A percentile compares a stretch with the other conserved stretches of the same genome.
These are phyloP conservation scores for Chrysolina oricalcia DNA, from an alignment of 2,888 invertebrate species.

Conservation along the genomic window DNA sequence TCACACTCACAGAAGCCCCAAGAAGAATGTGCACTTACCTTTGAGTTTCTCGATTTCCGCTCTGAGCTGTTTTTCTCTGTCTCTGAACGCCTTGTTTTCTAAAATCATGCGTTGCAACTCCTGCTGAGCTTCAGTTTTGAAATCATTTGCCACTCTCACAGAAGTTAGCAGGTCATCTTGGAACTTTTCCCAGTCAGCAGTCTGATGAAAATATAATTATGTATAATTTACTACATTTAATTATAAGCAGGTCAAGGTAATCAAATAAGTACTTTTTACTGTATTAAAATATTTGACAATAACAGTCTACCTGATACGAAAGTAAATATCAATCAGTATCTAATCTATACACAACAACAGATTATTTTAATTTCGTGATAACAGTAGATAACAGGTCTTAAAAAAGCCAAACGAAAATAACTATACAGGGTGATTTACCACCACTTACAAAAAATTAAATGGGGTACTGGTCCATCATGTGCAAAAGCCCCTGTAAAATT, in stretches of 20 bases:
- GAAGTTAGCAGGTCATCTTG: conserved; percentile 94
- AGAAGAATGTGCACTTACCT: conserved; percentile 72
- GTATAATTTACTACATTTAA: neutral
- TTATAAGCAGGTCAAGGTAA: neutral
- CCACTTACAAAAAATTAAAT: too few relatives aligned
- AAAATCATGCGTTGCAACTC: conserved; percentile 86
- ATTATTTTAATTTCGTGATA: neutral
- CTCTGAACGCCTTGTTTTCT: conserved; percentile 87
- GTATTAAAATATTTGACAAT: neutral
- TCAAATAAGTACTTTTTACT: neutral
- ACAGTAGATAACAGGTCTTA: neutral
- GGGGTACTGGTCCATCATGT: too few relatives aligned
- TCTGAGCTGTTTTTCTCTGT: conserved; percentile 84
- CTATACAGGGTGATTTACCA: too few relatives aligned
- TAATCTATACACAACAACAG: conserved; percentile 8
- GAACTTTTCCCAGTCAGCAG: conserved; percentile 95
- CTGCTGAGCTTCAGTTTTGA: conserved; percentile 94
- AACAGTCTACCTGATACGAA: neutral
- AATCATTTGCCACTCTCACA: conserved; percentile 95
- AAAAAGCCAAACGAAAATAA: conserved; percentile 9
- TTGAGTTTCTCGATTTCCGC: conserved; percentile 87
- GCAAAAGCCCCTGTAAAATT: too few relatives aligned
- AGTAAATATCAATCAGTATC: neutral
- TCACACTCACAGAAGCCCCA: conserved; percentile 14
- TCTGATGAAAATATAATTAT: conserved; percentile 70